A percentile compares a stretch with the other conserved stretches of the same genome.
Conservation (phyloP, 2,113 vertebrate species). For the Gracilinanus agilis region DNA sequence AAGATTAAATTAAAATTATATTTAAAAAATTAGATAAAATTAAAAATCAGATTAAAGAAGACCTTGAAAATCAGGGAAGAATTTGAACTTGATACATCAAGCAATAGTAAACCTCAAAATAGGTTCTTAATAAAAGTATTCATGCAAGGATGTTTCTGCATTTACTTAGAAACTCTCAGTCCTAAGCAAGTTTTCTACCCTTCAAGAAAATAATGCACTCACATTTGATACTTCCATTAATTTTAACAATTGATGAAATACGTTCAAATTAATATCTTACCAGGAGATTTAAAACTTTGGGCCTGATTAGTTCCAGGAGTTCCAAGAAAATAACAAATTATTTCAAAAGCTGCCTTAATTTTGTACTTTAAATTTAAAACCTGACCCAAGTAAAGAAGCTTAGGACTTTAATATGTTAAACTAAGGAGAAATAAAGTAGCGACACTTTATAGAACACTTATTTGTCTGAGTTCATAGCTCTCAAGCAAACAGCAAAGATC, state of each 20-base stretch:
- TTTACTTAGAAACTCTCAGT: too few relatives aligned
- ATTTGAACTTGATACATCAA: not conserved
- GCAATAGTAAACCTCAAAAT: not conserved
- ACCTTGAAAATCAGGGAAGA: not conserved
- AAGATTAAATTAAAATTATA: too few relatives aligned
- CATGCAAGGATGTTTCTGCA: not conserved
- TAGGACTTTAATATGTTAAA: not conserved
- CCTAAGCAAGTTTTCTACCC: not conserved
- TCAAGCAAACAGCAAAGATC: not conserved
- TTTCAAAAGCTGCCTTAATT: not conserved
- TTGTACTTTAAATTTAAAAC: not conserved
- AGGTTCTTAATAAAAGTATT: not conserved
- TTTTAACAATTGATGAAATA: not conserved
- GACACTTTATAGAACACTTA: not conserved
- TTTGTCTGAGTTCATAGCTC: not conserved
- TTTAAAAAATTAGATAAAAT: too few relatives aligned
- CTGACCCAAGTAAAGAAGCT: not conserved
- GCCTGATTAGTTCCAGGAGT: not conserved
- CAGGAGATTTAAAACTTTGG: not conserved
- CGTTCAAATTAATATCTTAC: not conserved
- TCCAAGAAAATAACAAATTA: not conserved
- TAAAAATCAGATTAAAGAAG: not conserved
- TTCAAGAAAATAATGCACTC: not conserved
- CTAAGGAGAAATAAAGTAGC: not conserved
- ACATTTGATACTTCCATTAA: not conserved